Conservation (phyloP, 2,113 vertebrate genomes). For the Ailurus styani region DNA sequence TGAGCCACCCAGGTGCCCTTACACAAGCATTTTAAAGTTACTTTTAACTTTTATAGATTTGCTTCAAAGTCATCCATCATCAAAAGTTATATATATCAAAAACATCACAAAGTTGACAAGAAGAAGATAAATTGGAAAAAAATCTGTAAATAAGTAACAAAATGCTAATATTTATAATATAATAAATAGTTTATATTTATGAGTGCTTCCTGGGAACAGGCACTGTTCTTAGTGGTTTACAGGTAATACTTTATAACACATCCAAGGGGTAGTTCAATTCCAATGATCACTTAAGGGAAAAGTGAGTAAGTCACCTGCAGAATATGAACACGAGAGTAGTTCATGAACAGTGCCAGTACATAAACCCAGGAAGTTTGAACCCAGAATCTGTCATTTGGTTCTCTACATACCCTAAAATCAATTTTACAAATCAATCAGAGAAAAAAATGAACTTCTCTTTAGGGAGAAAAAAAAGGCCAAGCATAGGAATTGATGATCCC, state of each 20-base stretch:
- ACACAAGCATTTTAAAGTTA: background rate
- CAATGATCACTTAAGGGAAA: background rate
- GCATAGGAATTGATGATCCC: background rate
- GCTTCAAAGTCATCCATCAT: background rate
- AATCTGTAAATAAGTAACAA: background rate
- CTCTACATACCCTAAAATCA: background rate
- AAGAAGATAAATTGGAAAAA: background rate
- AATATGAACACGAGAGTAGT: background rate
- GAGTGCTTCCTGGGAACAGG: background rate
- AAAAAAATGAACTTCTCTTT: background rate
- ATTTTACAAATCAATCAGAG: background rate
- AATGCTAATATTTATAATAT: background rate
- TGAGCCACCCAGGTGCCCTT: background rate
- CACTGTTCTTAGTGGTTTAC: background rate
- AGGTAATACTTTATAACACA: background rate
- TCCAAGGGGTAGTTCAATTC: background rate
- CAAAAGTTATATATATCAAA: background rate
- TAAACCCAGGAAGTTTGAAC: background rate
- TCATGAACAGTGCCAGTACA: background rate
- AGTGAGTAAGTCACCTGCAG: background rate
- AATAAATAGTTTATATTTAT: background rate
- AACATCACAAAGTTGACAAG: background rate
- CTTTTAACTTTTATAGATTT: background rate
- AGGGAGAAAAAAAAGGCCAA: background rate
- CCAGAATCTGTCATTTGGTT: background rate